Evolutionary conservation across 2,888 invertebrate species (phyloP), one percentile per base, ranked within the genome.

Genomic region (Eupelmus urozonus): DNA sequence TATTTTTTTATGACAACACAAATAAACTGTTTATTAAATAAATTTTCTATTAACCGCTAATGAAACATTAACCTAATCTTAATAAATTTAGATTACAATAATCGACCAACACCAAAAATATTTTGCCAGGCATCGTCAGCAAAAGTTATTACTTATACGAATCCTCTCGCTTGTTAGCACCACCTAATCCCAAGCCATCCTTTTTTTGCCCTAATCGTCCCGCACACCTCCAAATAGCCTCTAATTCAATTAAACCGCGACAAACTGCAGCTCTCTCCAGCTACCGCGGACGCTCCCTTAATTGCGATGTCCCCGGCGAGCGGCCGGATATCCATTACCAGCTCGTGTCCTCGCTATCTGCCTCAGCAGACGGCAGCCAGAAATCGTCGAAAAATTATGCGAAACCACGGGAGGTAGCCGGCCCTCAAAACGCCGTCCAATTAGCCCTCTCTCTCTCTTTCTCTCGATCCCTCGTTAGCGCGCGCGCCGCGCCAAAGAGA

Each of bases 401-500:
- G 45, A n/a, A 70, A 27, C 23, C 62, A 63, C 76, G 76, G 76
- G 69, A 63, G 63, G 69, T 60, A 45, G 53, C 27, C n/a, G 51
- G n/a, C 51, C 29, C 34, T 60, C 59, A 69, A 69, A 65, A 25
- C 65, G 53, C 51, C 62, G 53, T 23, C 79, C 75, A 79, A 79
- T 79, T 75, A 79, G 75, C 62, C 18, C 27, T 23, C 29, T 59
- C 77, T 51, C 29, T n/a, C n/a, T n/a, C n/a, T n/a, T n/a, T n/a
- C 27, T 7, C 16, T 60, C 45, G 59, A 49, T 45, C 45, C 79
- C 72, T 79, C 79, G 79, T 76, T 73, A 76, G 72, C 27, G 71
- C 59, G 25, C 53, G 27, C 55, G 27, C 42, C n/a, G 13, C 40
- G 9, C 29, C 2, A 25, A 45, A 45, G 45, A 45, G 40, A 40